Percentiles rank a stretch among this genome's conserved stretches.
phyloP scores from a whole-genome alignment of 1,140 invertebrate species.

The Pygmarrhopalites habei region DNA sequence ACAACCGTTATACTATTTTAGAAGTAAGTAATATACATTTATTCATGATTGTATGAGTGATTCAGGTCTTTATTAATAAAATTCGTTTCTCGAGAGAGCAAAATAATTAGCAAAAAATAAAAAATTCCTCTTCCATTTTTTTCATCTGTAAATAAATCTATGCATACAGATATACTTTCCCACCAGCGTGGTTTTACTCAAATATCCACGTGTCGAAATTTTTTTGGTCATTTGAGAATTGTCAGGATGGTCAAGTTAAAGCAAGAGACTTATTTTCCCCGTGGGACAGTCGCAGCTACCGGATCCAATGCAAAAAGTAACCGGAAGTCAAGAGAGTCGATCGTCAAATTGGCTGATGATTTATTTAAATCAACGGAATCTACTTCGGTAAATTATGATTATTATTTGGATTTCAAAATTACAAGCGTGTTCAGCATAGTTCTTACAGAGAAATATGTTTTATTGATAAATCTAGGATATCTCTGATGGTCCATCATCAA shows the following conservation, averaged over 20 bases:
- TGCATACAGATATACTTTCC: too few relatives aligned
- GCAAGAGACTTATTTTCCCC: not conserved
- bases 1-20: too few relatives aligned
- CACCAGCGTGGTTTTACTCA: too few relatives aligned
- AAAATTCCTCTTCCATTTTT: too few relatives aligned
- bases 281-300: not conserved
- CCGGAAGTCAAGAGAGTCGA: not conserved
- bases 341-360: not conserved
- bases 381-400: not conserved
- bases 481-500: not conserved
- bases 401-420: not conserved
- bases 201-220: too few relatives aligned
- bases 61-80: too few relatives aligned
- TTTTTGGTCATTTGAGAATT: not conserved
- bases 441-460: not conserved
- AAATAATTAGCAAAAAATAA: too few relatives aligned
- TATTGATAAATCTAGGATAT: not conserved
- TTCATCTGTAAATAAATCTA: too few relatives aligned
- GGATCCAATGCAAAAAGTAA: not conserved
- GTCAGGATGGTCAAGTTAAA: not conserved
- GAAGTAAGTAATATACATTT: too few relatives aligned
- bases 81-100: too few relatives aligned
- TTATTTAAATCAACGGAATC: not conserved
- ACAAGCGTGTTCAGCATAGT: not conserved
- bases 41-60: too few relatives aligned